Base-by-base conservation (phyloP, 2,797 vertebrate genomes). In the Centroberyx gerrardi region DNA sequence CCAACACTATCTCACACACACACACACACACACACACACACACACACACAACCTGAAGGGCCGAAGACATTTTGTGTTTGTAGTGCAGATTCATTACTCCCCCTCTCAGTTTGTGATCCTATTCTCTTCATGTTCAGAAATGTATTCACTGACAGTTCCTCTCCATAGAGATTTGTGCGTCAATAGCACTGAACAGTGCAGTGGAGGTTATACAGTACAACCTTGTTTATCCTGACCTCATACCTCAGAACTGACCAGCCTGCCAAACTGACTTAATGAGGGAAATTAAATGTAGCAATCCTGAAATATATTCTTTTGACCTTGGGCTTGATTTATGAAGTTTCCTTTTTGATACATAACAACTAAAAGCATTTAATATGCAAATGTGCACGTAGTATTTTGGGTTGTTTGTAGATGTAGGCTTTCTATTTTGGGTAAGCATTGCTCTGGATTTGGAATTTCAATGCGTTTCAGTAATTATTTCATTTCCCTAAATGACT, bases 81-180 rank as follows among this genome's bases (percentile, higher is more conserved):
- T 81, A 78, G 85, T 81, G 80, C 81, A 87, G 78, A 85, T 90
- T 90, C 85, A 86, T 90, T 83, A 81, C 81, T 62, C 79, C 62
- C 72, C 78, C 66, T 80, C 76, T 81, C 74, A 61, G 77, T 81
- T 82, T 85, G 77, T 78, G 74, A 73, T 83, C 81, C 79, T 64
- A 60, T 68, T 81, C 52, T 71, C 67, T 58, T 83, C 58, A 68
- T 75, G 71, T 60, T 52, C 68, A 80, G 61, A 72, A 79, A 83
- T 73, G 76, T 46, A 75, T 88, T 72, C 83, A 62, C 62, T 80
- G 80, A 69, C 77, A 80, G 79, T 13, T 68, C 29, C 75, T 65
- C 68, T 84, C 84, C 73, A 29, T 9, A 1, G 82, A 70, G 82
- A 85, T 51, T 15, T 75, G 61, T 55, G 62, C 85, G 72, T 68